phyloP scores from a whole-genome alignment of 2,797 vertebrate species.

The Eulemur albifrons region DNA sequence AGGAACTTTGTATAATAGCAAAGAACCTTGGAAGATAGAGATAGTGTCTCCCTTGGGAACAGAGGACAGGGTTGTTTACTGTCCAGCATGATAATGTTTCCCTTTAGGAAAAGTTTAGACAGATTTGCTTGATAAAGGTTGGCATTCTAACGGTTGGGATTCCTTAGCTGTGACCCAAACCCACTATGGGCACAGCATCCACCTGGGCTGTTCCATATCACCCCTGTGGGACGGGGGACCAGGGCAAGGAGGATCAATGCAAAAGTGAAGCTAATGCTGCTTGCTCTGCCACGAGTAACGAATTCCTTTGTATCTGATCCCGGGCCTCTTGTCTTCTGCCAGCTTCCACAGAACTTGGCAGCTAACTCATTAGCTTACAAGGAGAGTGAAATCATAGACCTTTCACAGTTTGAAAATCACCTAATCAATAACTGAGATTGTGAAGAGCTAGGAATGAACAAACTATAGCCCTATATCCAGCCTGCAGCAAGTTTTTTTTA shows the following conservation, averaged over 20 bases:
- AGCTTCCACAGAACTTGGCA: background rate
- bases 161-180: background rate
- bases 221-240: background rate
- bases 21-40: background rate
- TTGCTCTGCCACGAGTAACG: fast-evolving
- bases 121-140: background rate
- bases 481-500: background rate
- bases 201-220: fast-evolving
- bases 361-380: background rate
- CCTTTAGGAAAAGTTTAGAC: background rate
- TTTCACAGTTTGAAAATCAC: background rate
- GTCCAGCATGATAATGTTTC: background rate
- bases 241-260: fast-evolving
- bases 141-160: background rate
- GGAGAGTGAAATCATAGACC: background rate
- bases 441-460: background rate
- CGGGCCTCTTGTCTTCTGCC: background rate
- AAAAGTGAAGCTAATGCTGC: fast-evolving
- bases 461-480: background rate
- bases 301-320: background rate
- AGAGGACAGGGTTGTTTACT: background rate
- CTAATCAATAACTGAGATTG: background rate
- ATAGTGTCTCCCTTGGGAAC: fast-evolving
- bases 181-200: no score
- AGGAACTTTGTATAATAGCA: no score